Conservation (phyloP, 2,888 invertebrate species). For the Eupeodes luniger region DNA sequence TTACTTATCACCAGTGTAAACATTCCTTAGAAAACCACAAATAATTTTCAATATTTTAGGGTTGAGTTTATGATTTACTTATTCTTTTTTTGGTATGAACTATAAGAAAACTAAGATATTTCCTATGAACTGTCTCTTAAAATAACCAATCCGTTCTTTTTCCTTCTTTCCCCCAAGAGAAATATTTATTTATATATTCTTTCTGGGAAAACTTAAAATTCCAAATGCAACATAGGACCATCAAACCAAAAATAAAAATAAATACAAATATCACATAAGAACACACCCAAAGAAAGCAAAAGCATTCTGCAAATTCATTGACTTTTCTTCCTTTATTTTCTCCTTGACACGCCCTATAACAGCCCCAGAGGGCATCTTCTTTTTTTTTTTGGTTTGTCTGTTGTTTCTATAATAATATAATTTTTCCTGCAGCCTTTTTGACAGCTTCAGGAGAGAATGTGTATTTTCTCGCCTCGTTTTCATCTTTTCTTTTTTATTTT, state of each 20-base stretch:
- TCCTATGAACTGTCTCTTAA: too few relatives aligned
- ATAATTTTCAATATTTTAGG: too few relatives aligned
- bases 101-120: too few relatives aligned
- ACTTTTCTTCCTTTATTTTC: slow-evolving; percentile 31
- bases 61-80: too few relatives aligned
- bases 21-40: too few relatives aligned
- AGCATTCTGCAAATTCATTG: slow-evolving; percentile 47
- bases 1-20: too few relatives aligned
- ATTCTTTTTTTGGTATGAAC: too few relatives aligned
- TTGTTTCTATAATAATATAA: slow-evolving; percentile 31
- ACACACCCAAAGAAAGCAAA: slow-evolving; percentile 1
- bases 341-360: slow-evolving; percentile 56
- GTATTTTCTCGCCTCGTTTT: slow-evolving; percentile 35
- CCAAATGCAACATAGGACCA: background rate
- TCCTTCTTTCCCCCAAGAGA: background rate
- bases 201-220: slow-evolving; percentile 8
- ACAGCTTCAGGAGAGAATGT: slow-evolving; percentile 27
- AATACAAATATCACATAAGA: slow-evolving; percentile 11
- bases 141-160: too few relatives aligned
- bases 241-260: slow-evolving; percentile 10
- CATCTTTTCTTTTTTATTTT: slow-evolving; percentile 13
- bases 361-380: slow-evolving; percentile 52
- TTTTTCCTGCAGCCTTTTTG: slow-evolving; percentile 48
- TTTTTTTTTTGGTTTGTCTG: background rate
- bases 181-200: background rate